Base-by-base conservation (phyloP, 1,140 invertebrate species). In the Belonocnema kinseyi region DNA sequence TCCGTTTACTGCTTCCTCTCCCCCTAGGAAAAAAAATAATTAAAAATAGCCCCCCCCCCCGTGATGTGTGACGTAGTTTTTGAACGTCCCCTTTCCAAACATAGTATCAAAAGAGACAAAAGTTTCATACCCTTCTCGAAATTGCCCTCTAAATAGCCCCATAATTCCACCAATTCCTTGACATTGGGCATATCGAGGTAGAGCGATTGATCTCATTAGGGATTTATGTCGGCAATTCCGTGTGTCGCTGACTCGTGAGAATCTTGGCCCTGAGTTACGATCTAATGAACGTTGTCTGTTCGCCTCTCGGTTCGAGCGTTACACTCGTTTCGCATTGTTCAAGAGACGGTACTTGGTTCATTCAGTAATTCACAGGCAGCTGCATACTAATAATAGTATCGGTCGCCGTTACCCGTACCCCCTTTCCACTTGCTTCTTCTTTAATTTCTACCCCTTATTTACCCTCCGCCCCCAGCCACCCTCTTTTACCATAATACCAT, bases 301-400 rank as follows among this genome's bases (percentile, higher is more conserved):
- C 80, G 85, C 82, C 82, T 82, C 85, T 86, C 85, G 85, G 85
- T 88, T 87, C 85, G 79, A 78, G 76, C 78, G 77, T 82, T 82
- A 80, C 81, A 78, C 82, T 85, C 85, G 74, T 66, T 72, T 77
- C 50, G 85, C 87, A 90, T 90, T 90, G 88, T 90, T 90, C 82
- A 80, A 33, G 83, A 85, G 84, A 80, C 84, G 85, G 85, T 84
- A 82, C 87, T 87, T 85, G 84, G 82, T 89, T 85, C 88, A 87
- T 89, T 90, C 89, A 88, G 85, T 90, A 88, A 90, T 89, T 90
- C 87, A 85, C 85, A 86, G 86, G 85, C 89, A 90, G 89, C 88
- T 90, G 89, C 89, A 88, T 86, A 89, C 89, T 90, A 90, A 89
- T 90, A 90, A 90, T 89, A 90, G 89, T 89, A 87, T 85, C 87